phyloP scores from a whole-genome alignment of 2,888 invertebrate species.

The Polydrusus pterygomalis region DNA sequence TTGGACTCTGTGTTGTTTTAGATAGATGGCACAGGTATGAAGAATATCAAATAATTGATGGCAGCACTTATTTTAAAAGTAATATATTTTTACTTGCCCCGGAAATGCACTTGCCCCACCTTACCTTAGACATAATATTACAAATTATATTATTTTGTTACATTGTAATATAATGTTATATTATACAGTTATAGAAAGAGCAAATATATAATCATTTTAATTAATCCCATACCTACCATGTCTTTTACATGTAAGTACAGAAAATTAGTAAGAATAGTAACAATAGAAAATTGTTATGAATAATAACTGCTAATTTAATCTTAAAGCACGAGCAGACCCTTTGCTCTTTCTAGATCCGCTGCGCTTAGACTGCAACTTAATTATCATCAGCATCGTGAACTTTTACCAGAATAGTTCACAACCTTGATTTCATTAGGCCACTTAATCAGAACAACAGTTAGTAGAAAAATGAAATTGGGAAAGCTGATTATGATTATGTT shows the following conservation, averaged over 20 bases:
- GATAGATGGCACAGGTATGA: too few species aligned
- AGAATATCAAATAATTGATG: too few species aligned
- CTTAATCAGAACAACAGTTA: slow-evolving; percentile 35
- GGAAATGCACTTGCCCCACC: too few species aligned
- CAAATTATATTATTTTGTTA: neutral
- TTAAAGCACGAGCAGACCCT: slow-evolving; percentile 39
- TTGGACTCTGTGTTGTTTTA: too few species aligned
- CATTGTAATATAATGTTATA: too few species aligned
- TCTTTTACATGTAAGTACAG: neutral
- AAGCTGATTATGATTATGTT: too few species aligned
- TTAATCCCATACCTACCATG: too few species aligned
- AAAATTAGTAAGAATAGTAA: neutral
- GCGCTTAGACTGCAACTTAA: slow-evolving; percentile 37
- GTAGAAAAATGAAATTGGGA: too few species aligned
- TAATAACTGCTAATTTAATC: slow-evolving; percentile 39
- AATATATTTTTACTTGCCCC: too few species aligned
- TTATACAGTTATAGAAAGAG: neutral
- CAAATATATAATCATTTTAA: neutral
- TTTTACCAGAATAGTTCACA: slow-evolving; percentile 36
- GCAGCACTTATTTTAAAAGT: too few species aligned
- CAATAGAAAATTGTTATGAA: slow-evolving; percentile 35
- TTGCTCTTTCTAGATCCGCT: slow-evolving; percentile 44
- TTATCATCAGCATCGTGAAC: slow-evolving; percentile 42
- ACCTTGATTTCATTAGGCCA: slow-evolving; percentile 43
- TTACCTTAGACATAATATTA: too few species aligned